phyloP scores from a whole-genome alignment of 2,113 vertebrate genomes.

The Ceyx margarethae region DNA sequence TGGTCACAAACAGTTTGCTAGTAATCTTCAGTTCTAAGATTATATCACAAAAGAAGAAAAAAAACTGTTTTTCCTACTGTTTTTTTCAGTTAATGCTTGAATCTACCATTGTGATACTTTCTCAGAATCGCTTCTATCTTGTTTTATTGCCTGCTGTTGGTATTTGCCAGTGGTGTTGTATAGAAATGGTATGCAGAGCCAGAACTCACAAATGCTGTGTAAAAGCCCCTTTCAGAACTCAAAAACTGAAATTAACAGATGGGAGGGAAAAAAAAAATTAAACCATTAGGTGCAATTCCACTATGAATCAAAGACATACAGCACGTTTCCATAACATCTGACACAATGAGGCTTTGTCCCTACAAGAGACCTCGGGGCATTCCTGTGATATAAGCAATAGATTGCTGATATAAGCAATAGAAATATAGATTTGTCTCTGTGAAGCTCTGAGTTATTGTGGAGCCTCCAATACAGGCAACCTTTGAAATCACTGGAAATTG shows the following conservation, averaged over 20 bases:
- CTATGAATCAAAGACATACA: conserved; percentile 40
- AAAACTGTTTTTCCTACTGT: neutral
- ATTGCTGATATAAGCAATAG: conserved; percentile 15
- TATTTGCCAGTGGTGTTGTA: neutral
- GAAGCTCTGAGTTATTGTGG: conserved; percentile 27
- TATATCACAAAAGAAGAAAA: neutral
- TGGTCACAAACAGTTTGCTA: neutral
- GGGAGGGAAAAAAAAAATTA: neutral
- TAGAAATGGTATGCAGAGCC: neutral
- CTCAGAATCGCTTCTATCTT: neutral
- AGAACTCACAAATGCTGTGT: neutral
- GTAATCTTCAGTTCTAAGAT: neutral
- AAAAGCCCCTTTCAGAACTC: conserved; percentile 40
- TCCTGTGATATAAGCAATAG: conserved; percentile 24
- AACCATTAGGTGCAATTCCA: conserved; percentile 32
- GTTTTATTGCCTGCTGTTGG: neutral
- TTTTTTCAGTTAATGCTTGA: neutral
- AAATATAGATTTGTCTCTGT: conserved; percentile 23
- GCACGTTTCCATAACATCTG: conserved; percentile 32
- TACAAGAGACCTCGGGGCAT: conserved; percentile 31
- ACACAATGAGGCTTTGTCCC: conserved; percentile 55
- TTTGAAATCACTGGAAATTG: conserved; percentile 55
- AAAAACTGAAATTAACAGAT: conserved; percentile 43
- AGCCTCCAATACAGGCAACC: neutral
- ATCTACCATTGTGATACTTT: neutral